Base-by-base conservation (phyloP, 2,797 vertebrate genomes). In the Falco biarmicus region DNA sequence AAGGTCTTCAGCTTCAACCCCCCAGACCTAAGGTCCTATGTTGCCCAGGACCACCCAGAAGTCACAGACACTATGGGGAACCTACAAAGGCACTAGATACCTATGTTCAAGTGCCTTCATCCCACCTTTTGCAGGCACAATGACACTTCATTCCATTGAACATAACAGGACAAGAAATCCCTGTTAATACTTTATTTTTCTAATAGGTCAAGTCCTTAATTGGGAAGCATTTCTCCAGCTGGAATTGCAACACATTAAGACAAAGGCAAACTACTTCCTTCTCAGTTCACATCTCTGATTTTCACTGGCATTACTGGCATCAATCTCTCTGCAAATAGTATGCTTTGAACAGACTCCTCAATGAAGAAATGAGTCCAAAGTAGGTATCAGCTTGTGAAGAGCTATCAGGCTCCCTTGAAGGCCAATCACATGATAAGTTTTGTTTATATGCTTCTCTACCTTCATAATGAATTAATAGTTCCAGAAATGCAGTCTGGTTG, bases 31-130 rank as follows among this genome's bases (percentile, higher is more conserved):
- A 15, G 6, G 39, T 34, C 24, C 21, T 59, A 0, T 4, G 2
- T 70, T 34, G 15, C 29, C 74, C 13, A 14, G 77, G 43, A 47
- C 15, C 12, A 43, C 18, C 13, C 29, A 82, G 29, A 86, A 73
- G 16, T 31, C 59, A 71, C 9, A 28, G 3, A 41, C 3, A 48
- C 11, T 3, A 0, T 1, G 0, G 4, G 22, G 10, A 78, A 63
- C 43, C 15, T 32, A 37, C 63, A 80, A 76, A 78, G 9, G 14
- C 15, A 60, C 9, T 13, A 74, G 32, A 50, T 28, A 10, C 5
- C 18, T 39, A 5, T 4, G 4, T 65, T 85, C 37, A 89, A 50
- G 25, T 32, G 22, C 25, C 56, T 43, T 22, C 10, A 79, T 50
- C 25, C 28, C 37, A 48, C 26, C 9, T 64, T 59, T 18, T 19